Base-by-base conservation (phyloP, 2,797 vertebrate genomes). In the Pelodytes ibericus region DNA sequence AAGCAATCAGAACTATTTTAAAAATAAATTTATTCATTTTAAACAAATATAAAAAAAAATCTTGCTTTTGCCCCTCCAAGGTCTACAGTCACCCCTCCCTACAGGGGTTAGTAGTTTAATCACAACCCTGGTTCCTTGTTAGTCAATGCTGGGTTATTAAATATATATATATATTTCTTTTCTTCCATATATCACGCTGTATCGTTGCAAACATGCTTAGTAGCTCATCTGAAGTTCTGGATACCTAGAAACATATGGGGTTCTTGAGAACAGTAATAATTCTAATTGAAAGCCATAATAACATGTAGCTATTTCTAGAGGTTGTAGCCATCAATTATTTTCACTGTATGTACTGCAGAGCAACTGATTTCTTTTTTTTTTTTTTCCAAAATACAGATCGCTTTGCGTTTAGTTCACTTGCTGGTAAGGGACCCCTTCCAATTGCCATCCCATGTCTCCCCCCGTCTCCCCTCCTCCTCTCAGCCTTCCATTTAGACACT, bases 261-360 rank as follows among this genome's bases (percentile, higher is more conserved):
- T 78, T 58, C 41, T 69, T 70, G 27, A 63, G 71, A 71, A 31
- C 29, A 70, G 2, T 71, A 80, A 79, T 82, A 80, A 84, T 86
- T 79, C 80, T 30, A 84, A 79, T 73, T 75, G 76, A 80, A 47
- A 71, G 69, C 64, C 70, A 60, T 82, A 82, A 85, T 80, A 75
- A 74, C 71, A 44, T 16, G 77, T 77, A 81, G 75, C 61, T 77
- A 69, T 82, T 64, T 66, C 25, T 68, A 65, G 75, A 18, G 20
- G 71, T 77, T 82, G 83, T 69, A 81, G 73, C 76, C 69, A 70
- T 77, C 59, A 71, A 7, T 84, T 84, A 29, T 75, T 80, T 75
- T 51, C 64, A 11, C 44, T 0, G 0, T 44, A 80, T 80, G 81
- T 76, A 68, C 36, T 36, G 27, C 51, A 58, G 66, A 80, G 80